A percentile compares a stretch with the other conserved stretches of the same genome.
phyloP scores from a whole-genome alignment of 2,888 invertebrate species.

The Atethmia centrago region DNA sequence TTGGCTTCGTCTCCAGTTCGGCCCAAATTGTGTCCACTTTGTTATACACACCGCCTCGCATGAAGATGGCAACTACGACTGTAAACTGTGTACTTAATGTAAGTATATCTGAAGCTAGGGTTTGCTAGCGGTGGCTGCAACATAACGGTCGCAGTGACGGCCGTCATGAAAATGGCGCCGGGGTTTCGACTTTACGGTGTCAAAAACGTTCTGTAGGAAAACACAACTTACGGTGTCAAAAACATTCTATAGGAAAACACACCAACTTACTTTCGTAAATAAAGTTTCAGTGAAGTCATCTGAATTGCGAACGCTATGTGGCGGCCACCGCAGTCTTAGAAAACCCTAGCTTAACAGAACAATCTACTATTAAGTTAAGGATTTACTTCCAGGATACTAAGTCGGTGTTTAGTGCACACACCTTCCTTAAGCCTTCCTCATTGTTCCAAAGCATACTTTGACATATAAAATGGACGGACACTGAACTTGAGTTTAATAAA shows the following conservation, averaged over 20 bases:
- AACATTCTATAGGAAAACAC: not conserved
- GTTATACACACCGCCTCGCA: constrained; percentile 68
- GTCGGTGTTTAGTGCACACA: too few relatives aligned
- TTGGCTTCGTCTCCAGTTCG: constrained; percentile 94
- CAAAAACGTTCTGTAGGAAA: not conserved
- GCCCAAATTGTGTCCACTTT: constrained; percentile 93
- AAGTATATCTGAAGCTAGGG: constrained; percentile 14
- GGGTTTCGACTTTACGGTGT: not conserved
- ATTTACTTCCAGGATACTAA: not conserved
- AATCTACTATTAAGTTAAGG: not conserved
- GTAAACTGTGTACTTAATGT: constrained; percentile 38
- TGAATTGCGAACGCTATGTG: too few relatives aligned
- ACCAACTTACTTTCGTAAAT: not conserved
- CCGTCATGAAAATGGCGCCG: not conserved
- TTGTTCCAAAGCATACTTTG: not conserved
- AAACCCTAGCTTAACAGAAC: not conserved
- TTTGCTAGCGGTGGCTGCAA: not conserved
- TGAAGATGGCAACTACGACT: constrained; percentile 13
- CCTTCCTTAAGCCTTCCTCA: too few relatives aligned
- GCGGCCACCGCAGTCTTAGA: not conserved
- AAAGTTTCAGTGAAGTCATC: too few relatives aligned
- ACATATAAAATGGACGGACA: too few relatives aligned
- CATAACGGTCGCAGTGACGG: not conserved
- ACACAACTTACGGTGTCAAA: not conserved
- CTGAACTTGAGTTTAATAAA: too few relatives aligned